These are phyloP conservation scores for Listronotus oregonensis DNA, from an alignment of 1,140 invertebrate species.

Conservation along the genomic window DNA sequence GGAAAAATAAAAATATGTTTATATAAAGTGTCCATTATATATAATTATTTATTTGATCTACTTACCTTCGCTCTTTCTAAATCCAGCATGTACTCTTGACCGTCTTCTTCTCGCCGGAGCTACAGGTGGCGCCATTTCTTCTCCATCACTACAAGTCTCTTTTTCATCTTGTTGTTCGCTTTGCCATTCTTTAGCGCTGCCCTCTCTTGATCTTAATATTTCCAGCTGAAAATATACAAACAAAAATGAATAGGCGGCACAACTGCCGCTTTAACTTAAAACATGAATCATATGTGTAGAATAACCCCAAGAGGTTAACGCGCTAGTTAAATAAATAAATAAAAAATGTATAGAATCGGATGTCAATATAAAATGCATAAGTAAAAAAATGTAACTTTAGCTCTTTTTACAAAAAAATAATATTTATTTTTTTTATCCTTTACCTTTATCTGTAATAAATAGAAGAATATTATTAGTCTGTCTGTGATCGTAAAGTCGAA, in stretches of 20 bases:
- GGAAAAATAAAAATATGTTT: no score
- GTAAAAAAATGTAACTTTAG: no score
- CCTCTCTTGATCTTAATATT: constrained; percentile 54
- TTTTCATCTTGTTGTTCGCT: constrained; percentile 72
- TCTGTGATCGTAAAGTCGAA: no score
- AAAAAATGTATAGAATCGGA: no score
- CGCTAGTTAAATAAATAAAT: no score
- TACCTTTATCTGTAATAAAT: no score
- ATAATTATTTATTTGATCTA: neutral
- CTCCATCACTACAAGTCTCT: constrained; percentile 68
- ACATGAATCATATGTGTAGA: no score
- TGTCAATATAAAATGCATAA: no score
- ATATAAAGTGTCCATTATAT: neutral
- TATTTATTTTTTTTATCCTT: no score
- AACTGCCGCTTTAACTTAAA: neutral
- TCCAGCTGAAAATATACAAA: constrained; percentile 15
- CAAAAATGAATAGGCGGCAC: neutral
- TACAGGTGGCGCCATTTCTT: constrained; percentile 57
- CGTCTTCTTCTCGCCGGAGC: constrained; percentile 58
- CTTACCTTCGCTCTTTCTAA: constrained; percentile 70
- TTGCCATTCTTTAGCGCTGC: constrained; percentile 71
- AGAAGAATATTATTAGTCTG: no score
- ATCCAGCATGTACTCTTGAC: constrained; percentile 67
- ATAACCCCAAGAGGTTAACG: no score
- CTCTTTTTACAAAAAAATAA: no score